These are phyloP conservation scores for Omphaloscelis lunosa DNA, from an alignment of 2,888 invertebrate genomes.

Conservation along the genomic window DNA sequence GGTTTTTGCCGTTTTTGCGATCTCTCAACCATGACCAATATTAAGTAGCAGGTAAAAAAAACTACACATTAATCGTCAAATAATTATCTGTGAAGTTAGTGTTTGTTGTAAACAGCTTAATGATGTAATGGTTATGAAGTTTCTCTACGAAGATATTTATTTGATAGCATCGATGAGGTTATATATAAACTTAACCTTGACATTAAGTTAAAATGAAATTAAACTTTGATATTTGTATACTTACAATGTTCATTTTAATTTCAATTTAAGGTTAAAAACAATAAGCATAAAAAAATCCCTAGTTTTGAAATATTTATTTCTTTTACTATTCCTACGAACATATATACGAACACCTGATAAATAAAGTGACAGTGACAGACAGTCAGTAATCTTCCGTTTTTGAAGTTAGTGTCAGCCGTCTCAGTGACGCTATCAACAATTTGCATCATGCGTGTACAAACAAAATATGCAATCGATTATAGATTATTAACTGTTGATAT, in stretches of 20 bases:
- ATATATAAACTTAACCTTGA: constrained; percentile 55
- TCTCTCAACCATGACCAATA: constrained; percentile 37
- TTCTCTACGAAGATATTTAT: constrained; percentile 1
- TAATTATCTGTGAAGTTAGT: constrained; percentile 6
- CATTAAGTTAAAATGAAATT: constrained; percentile 8
- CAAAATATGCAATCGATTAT: fast-evolving
- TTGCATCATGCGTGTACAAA: neutral
- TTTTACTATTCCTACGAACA: constrained; percentile 18
- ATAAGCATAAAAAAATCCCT: neutral
- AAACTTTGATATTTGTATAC: constrained; percentile 10
- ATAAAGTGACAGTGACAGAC: constrained; percentile 32
- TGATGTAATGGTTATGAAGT: constrained; percentile 23
- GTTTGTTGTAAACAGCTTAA: constrained; percentile 7
- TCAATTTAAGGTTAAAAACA: neutral
- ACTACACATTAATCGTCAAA: constrained; percentile 8
- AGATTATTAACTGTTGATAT: neutral
- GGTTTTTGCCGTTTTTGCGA: constrained; percentile 37
- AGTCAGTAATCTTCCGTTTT: constrained; percentile 5
- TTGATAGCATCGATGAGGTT: constrained; percentile 49
- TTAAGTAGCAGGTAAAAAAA: constrained; percentile 17
- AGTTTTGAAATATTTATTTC: neutral
- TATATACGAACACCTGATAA: neutral
- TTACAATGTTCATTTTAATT: constrained; percentile 41
- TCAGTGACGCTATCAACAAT: neutral
- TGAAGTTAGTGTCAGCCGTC: constrained; percentile 6